Evolutionary conservation across 2,797 vertebrate genomes (phyloP).

Genomic region (Parauchenoglanis ngamensis): DNA sequence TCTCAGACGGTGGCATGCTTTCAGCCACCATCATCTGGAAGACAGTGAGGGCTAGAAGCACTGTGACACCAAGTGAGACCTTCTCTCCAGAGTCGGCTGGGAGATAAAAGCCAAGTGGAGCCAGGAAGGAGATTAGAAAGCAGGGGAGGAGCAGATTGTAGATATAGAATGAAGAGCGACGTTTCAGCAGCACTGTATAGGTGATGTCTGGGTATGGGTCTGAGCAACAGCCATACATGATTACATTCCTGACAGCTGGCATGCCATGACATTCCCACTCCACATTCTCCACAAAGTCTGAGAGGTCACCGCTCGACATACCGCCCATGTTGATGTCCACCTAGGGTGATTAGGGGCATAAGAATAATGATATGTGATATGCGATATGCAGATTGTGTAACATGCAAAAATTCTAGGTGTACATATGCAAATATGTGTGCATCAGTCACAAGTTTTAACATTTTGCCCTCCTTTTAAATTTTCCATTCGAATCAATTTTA

Average conservation of each 20-base stretch:
- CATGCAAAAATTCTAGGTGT: neutral
- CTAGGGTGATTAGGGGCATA: conserved; percentile 50
- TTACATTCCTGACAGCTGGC: conserved; percentile 91
- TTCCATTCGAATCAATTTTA: neutral
- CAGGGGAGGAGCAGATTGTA: conserved; percentile 95
- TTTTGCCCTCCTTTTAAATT: neutral
- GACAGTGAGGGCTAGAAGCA: conserved; percentile 93
- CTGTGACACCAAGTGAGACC: conserved; percentile 93
- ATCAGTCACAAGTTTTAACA: neutral
- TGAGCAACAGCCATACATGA: conserved; percentile 95
- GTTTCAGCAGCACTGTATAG: conserved; percentile 91
- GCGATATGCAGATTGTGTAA: neutral
- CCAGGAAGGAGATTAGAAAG: conserved; percentile 94
- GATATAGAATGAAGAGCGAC: conserved; percentile 94
- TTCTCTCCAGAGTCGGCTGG: conserved; percentile 97
- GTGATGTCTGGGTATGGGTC: conserved; percentile 97
- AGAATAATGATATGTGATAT: neutral
- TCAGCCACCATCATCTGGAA: conserved; percentile 98
- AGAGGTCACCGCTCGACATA: conserved; percentile 89
- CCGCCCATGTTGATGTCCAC: conserved; percentile 86
- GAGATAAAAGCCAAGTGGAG: conserved; percentile 94
- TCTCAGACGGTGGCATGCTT: conserved; percentile 98
- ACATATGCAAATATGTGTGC: neutral
- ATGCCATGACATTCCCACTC: conserved; percentile 98
- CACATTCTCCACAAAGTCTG: conserved; percentile 94